These are phyloP conservation scores for Neosilurus mollespiculum DNA, from an alignment of 2,797 vertebrate species.

Conservation along the genomic window DNA sequence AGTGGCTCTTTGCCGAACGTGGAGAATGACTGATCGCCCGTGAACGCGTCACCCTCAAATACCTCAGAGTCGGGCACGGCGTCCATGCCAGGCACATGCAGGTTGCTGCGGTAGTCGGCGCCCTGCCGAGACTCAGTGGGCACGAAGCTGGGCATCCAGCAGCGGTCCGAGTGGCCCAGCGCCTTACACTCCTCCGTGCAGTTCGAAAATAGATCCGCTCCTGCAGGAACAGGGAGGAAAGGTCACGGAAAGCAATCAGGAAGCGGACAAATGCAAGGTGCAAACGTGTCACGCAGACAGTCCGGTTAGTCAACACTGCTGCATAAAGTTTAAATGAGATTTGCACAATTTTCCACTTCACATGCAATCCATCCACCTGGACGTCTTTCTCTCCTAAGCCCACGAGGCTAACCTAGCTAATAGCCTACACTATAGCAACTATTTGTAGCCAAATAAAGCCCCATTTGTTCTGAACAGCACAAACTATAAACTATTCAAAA, in stretches of 20 bases:
- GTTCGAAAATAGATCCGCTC: constrained; percentile 88
- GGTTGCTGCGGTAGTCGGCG: constrained; percentile 88
- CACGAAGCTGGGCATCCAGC: constrained; percentile 90
- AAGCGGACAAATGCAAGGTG: not conserved
- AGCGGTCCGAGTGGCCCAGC: constrained; percentile 86
- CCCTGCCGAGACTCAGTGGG: constrained; percentile 84
- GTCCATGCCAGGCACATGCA: constrained; percentile 88
- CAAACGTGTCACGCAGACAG: not conserved
- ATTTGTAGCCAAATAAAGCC: not conserved
- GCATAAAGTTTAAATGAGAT: constrained; percentile 1
- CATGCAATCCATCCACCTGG: not conserved
- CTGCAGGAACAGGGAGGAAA: constrained; percentile 63
- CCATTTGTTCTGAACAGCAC: not conserved
- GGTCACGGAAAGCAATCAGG: constrained; percentile 42
- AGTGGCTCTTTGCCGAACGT: constrained; percentile 89
- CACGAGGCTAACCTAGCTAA: not conserved
- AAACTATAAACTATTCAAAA: too few relatives aligned
- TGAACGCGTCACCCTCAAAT: constrained; percentile 85
- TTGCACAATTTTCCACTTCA: not conserved
- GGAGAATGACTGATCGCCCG: constrained; percentile 86
- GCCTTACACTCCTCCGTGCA: constrained; percentile 91
- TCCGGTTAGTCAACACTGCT: not conserved
- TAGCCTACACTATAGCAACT: not conserved
- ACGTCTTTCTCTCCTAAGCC: not conserved
- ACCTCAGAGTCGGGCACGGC: constrained; percentile 87